Evolutionary conservation across 2,113 vertebrate genomes (phyloP).

Genomic region (Alethe castanea): DNA sequence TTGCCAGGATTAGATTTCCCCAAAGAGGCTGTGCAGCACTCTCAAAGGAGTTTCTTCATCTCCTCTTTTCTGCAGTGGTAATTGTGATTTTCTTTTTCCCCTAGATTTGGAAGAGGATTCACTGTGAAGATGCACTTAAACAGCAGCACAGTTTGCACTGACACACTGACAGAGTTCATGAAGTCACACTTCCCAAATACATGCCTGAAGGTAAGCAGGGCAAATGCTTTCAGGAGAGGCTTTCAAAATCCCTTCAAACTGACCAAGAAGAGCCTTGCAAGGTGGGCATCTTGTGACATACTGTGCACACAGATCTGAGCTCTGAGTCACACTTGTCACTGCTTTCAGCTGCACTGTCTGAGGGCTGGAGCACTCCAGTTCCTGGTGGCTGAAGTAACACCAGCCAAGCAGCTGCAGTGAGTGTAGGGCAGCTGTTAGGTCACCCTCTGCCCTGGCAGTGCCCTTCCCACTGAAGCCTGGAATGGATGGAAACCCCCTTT

Average conservation of each 20-base stretch:
- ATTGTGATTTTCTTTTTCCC: constrained; percentile 10
- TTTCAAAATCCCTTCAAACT: not conserved
- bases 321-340: not conserved
- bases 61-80: not conserved
- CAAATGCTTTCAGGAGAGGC: not conserved
- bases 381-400: not conserved
- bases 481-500: not conserved
- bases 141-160: constrained; percentile 70
- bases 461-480: not conserved
- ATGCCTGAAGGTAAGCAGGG: constrained; percentile 86
- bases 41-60: not conserved
- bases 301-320: not conserved
- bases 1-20: constrained; percentile 1
- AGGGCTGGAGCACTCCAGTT: not conserved
- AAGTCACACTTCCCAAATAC: constrained; percentile 86
- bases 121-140: constrained; percentile 97
- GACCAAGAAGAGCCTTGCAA: not conserved
- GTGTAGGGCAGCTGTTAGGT: not conserved
- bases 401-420: not conserved
- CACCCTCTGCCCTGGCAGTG: not conserved
- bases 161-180: constrained; percentile 89
- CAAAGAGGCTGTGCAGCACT: not conserved
- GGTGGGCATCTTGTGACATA: not conserved
- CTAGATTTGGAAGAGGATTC: constrained; percentile 93
- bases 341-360: not conserved